These are phyloP conservation scores for Teleogryllus oceanicus DNA, from an alignment of 2,888 invertebrate genomes.

Conservation along the genomic window DNA sequence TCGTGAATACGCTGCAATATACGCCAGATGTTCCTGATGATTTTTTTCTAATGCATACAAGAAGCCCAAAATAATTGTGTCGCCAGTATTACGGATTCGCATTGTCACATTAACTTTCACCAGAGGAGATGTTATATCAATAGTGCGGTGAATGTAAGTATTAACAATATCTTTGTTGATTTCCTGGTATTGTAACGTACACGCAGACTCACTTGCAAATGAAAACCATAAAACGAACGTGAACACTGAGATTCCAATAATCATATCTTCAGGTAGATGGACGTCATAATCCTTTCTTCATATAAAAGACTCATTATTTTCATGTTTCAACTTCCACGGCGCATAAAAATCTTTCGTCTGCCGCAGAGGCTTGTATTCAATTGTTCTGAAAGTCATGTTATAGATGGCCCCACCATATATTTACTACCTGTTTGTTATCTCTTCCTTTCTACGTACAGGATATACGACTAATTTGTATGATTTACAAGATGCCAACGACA, in stretches of 20 bases:
- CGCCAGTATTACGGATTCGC: background rate
- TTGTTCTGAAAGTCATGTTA: too few species aligned
- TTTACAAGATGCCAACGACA: too few species aligned
- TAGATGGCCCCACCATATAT: too few species aligned
- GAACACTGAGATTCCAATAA: background rate
- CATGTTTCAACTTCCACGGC: too few species aligned
- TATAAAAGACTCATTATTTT: too few species aligned
- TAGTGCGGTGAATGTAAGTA: background rate
- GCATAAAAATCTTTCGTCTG: too few species aligned
- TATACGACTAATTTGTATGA: too few species aligned
- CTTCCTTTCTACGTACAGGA: too few species aligned
- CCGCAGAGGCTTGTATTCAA: too few species aligned
- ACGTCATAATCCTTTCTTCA: too few species aligned
- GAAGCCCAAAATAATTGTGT: background rate
- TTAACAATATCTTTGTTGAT: background rate
- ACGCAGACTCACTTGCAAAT: background rate
- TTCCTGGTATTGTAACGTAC: background rate
- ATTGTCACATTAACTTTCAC: background rate
- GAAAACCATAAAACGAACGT: conserved; percentile 4
- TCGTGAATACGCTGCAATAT: background rate
- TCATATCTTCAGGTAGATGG: background rate
- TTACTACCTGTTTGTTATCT: too few species aligned
- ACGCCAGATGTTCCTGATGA: background rate
- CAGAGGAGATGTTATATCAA: background rate
- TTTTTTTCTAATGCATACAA: background rate